Base-by-base conservation (phyloP, 2,797 vertebrate genomes). In the Macrochelys suwanniensis region DNA sequence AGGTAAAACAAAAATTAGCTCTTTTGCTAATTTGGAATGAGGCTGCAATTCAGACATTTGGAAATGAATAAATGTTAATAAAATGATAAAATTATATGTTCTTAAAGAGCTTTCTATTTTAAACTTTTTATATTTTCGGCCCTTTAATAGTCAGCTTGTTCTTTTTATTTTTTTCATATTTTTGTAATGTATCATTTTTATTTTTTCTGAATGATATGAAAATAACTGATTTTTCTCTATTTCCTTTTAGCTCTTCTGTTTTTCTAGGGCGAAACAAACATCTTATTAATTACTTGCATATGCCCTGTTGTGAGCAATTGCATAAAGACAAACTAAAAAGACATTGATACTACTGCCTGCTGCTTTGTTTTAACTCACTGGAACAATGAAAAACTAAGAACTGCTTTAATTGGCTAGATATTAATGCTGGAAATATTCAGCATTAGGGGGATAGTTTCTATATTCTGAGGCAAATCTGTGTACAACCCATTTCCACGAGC, bases 341-440 rank as follows among this genome's bases (percentile, higher is more conserved):
- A 87, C 26, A 50, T 5, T 82, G 51, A 25, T 21, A 26, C 1
- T 23, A 21, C 84, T 92, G 74, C 42, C 74, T 88, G 5, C 37
- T 56, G 13, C 49, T 95, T 94, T 94, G 11, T 92, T 93, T 81
- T 85, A 91, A 82, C 84, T 17, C 13, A 57, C 82, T 54, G 23
- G n/a, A 80, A 54, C 50, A 1, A 81, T 50, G 50, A 1, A 74
- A 92, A 84, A 53, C 51, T 1, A 28, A 89, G 87, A 45, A 2
- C 6, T 83, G 19, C 26, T 80, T 89, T 74, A 74, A 74, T 42
- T 74, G 71, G 23, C 37, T 74, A 74, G 11, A 45, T 74, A 74
- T 42, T 74, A 42, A 45, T 26, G 21, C 37, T 25, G 71, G 23
- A 45, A 45, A 74, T 74, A 74, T 45, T 74, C 71, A 74, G 37